phyloP scores from a whole-genome alignment of 2,888 invertebrate genomes.

The Sepioteuthis lessoniana region DNA sequence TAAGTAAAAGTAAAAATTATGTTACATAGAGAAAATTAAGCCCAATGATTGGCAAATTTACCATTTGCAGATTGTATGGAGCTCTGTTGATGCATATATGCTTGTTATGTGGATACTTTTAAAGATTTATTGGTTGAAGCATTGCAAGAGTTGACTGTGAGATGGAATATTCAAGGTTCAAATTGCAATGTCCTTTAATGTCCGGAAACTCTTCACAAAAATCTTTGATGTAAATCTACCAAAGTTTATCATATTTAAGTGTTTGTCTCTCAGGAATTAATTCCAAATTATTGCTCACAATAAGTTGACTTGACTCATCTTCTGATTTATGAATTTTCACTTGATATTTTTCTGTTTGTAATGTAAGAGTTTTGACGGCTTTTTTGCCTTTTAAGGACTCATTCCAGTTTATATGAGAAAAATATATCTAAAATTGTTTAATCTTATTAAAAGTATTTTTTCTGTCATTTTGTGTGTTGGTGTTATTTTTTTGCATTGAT shows the following conservation, averaged over 20 bases:
- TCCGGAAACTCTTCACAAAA: not conserved
- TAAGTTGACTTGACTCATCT: not conserved
- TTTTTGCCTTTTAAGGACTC: not conserved
- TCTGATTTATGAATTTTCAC: slow-evolving; percentile 19
- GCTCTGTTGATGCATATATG: not conserved
- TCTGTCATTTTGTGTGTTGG: not conserved
- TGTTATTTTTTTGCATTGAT: not conserved
- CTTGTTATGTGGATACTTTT: not conserved
- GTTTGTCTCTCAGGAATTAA: not conserved
- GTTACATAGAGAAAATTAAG: too few species aligned
- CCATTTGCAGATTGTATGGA: not conserved
- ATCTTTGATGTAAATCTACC: not conserved
- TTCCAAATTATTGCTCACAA: not conserved
- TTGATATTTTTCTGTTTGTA: not conserved
- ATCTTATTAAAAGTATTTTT: not conserved
- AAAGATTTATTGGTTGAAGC: not conserved
- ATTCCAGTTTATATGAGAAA: not conserved
- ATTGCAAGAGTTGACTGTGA: not conserved
- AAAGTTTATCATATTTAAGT: not conserved
- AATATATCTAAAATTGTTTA: not conserved
- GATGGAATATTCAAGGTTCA: not conserved
- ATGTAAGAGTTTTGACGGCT: slow-evolving; percentile 12
- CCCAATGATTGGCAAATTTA: too few species aligned
- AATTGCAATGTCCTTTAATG: not conserved
- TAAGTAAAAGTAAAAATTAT: too few species aligned